Conservation (phyloP, 2,888 invertebrate genomes). For the Diaphora mendica region DNA sequence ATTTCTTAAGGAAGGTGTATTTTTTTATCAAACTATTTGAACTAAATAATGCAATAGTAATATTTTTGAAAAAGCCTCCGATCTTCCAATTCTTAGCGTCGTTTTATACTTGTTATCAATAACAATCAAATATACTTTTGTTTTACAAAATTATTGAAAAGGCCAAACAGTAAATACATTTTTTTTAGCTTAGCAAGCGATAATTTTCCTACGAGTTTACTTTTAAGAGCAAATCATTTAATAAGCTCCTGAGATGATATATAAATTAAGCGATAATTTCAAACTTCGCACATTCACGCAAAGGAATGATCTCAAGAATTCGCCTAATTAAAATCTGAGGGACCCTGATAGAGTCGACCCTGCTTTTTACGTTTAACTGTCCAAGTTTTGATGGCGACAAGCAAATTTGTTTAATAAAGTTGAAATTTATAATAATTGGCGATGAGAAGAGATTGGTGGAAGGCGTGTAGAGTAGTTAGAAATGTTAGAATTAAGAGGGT, state of each 20-base stretch:
- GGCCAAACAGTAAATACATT: not conserved
- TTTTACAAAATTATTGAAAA: not conserved
- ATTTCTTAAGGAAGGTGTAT: too few relatives aligned
- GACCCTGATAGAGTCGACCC: conserved; percentile 37
- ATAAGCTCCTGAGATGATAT: conserved; percentile 7
- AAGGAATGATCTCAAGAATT: conserved; percentile 20
- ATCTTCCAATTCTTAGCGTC: too few relatives aligned
- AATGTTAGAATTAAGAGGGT: conserved; percentile 69
- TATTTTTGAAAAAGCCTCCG: too few relatives aligned
- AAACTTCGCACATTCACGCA: conserved; percentile 29
- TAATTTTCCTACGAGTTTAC: not conserved
- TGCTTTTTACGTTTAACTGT: conserved; percentile 49
- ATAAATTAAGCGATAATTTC: conserved; percentile 29
- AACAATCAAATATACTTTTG: not conserved
- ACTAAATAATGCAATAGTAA: too few relatives aligned
- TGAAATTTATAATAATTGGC: conserved; percentile 48
- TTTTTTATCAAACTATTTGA: too few relatives aligned
- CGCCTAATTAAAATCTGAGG: conserved; percentile 45
- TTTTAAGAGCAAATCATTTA: not conserved
- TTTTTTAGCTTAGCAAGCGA: not conserved
- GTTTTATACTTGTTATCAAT: too few relatives aligned
- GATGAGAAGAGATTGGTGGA: conserved; percentile 67
- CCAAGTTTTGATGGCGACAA: conserved; percentile 42
- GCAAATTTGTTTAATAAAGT: conserved; percentile 51
- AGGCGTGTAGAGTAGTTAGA: conserved; percentile 59